phyloP scores from a whole-genome alignment of 2,888 invertebrate genomes.

The Drosophila meridiana region DNA sequence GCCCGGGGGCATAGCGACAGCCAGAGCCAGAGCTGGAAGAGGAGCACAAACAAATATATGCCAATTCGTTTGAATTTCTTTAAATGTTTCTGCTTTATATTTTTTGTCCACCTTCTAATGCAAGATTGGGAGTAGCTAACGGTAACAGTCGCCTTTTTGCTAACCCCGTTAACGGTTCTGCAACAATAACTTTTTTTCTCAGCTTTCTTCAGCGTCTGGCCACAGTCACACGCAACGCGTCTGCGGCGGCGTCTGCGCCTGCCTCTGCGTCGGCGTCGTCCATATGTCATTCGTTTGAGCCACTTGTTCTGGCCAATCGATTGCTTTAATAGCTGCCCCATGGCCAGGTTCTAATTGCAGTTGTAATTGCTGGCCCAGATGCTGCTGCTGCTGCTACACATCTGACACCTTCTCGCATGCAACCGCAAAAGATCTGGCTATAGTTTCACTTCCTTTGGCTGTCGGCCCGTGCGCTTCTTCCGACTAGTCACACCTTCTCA shows the following conservation, averaged over 20 bases:
- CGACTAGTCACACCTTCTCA: conserved; percentile 54
- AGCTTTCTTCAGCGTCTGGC: conserved; percentile 59
- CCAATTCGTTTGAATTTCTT: conserved; percentile 81
- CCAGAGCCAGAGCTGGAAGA: conserved; percentile 16
- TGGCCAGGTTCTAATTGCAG: conserved; percentile 55
- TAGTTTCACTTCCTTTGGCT: conserved; percentile 52
- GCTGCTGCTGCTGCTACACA: conserved; percentile 37
- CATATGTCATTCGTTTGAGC: conserved; percentile 64
- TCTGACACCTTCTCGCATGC: conserved; percentile 53
- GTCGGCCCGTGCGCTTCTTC: conserved; percentile 55
- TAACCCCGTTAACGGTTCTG: conserved; percentile 40
- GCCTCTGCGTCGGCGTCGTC: conserved; percentile 61
- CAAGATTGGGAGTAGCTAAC: conserved; percentile 50
- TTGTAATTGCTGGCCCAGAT: conserved; percentile 62
- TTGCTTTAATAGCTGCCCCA: conserved; percentile 42
- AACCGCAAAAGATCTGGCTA: conserved; percentile 65
- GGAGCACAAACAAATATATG: conserved; percentile 59
- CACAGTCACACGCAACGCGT: conserved; percentile 51
- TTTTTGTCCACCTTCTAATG: conserved; percentile 41
- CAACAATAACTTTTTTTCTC: conserved; percentile 48
- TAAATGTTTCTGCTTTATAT: conserved; percentile 58
- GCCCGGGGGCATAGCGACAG: conserved; percentile 65
- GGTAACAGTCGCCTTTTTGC: conserved; percentile 55
- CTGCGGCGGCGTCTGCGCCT: conserved; percentile 23
- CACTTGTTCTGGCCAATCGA: conserved; percentile 66